Evolutionary conservation across 1,140 invertebrate species (phyloP), one percentile per base, ranked within the genome.

Genomic region (Schlechtendalia chinensis): DNA sequence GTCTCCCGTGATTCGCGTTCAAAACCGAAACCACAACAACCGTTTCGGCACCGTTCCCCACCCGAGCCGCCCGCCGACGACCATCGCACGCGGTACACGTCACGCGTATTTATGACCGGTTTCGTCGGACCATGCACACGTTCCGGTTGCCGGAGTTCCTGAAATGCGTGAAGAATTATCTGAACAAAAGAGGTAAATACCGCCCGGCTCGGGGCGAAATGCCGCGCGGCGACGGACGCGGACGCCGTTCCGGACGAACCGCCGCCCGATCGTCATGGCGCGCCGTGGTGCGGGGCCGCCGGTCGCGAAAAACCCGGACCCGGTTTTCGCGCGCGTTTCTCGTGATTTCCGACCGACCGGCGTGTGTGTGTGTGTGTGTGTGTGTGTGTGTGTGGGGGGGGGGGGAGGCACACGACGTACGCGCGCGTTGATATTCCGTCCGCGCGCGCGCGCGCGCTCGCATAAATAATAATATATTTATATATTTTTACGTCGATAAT

Each of bases 101-200:
- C 12, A 12, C 12, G 1, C 12, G 1, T 14, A 50, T 63, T 45
- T 50, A 79, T 59, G 75, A 79, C 58, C 45, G 75, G 75, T 79
- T 79, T 79, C 50, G 47, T n/a, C 27, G 24, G 24, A 79, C 47
- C 58, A 79, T 79, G 75, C 75, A 79, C 75, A 79, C 75, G 50
- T 79, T 79, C 75, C 75, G 75, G 75, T 79, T 79, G 58, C 75
- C 75, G 58, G 75, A 79, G 75, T 79, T 79, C 75, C 75, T 79
- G 75, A 79, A 79, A 79, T 79, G 75, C 75, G 75, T 79, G 39
- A 79, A 79, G 75, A 79, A 79, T 17, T 79, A 79, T 79, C 45
- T 79, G 58, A 79, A 79, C 75, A 79, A 79, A 79, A 79, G 63
- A 79, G 75, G 75, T 79, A 79, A 79, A 79, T 54, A 54, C 69